A percentile compares a stretch with the other conserved stretches of the same genome.
Evolutionary conservation across 1,140 invertebrate genomes (phyloP).

Genomic region (Saccostrea cuccullata): DNA sequence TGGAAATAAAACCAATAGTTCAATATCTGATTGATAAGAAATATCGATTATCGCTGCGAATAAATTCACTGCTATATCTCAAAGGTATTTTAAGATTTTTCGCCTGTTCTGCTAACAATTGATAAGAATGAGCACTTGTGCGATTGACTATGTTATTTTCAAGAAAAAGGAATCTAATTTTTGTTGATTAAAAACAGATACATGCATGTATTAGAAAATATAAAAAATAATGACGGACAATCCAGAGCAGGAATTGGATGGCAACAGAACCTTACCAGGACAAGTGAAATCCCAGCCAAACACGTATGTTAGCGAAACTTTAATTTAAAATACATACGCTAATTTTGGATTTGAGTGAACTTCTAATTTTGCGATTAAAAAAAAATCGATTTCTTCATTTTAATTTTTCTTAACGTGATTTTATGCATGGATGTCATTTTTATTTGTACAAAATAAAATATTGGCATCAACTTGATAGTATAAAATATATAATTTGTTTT

Average conservation of each 20-base stretch:
- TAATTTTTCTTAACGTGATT: too few species aligned
- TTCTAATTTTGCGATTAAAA: too few species aligned
- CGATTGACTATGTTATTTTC: background rate
- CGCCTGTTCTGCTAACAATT: background rate
- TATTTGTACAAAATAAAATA: too few species aligned
- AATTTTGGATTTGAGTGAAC: background rate
- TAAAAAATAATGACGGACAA: background rate
- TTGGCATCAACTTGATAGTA: too few species aligned
- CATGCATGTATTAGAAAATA: too few species aligned
- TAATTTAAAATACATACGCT: background rate
- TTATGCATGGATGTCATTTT: too few species aligned
- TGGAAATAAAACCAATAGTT: background rate
- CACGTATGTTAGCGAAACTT: background rate
- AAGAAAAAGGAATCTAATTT: too few species aligned
- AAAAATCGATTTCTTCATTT: too few species aligned
- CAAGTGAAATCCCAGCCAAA: background rate
- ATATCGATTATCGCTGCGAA: background rate
- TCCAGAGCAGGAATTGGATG: background rate
- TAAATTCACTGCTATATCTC: background rate
- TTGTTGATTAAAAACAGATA: too few species aligned
- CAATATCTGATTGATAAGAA: background rate
- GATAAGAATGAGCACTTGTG: background rate
- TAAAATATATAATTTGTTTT: too few species aligned
- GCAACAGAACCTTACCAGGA: background rate
- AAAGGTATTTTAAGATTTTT: background rate